These are phyloP conservation scores for Scaptomyza caliginosa DNA, from an alignment of 2,888 invertebrate genomes.

Conservation along the genomic window DNA sequence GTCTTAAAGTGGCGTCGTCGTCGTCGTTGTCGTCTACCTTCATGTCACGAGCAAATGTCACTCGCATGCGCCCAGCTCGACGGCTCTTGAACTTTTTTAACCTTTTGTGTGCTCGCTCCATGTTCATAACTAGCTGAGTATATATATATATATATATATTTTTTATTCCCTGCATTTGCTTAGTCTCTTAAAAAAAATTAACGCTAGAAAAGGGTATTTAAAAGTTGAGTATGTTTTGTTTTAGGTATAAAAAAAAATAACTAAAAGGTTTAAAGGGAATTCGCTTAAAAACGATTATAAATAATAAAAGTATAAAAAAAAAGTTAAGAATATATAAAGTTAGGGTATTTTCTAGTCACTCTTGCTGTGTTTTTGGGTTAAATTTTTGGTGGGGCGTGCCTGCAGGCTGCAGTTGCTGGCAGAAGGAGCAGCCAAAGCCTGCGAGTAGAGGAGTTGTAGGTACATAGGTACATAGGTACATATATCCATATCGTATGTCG, in stretches of 20 bases:
- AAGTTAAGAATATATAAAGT: not conserved
- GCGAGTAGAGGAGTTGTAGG: not conserved
- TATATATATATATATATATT: no score
- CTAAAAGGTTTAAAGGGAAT: no score
- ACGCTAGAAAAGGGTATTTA: not conserved
- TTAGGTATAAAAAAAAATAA: no score
- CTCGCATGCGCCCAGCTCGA: conserved; percentile 70
- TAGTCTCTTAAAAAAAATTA: not conserved
- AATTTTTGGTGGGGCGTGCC: conserved; percentile 45
- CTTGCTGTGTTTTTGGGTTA: not conserved
- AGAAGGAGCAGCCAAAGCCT: conserved; percentile 14
- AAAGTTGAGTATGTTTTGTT: not conserved
- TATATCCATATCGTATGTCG: conserved; percentile 73
- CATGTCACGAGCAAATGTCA: conserved; percentile 76
- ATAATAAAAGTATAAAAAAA: not conserved
- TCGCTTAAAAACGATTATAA: not conserved
- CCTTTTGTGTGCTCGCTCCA: conserved; percentile 64
- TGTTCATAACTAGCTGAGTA: conserved; percentile 66
- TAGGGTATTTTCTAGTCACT: not conserved
- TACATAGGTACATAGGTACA: conserved; percentile 9
- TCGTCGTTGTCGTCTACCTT: conserved; percentile 62
- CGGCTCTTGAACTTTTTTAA: conserved; percentile 76
- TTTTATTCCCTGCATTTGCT: not conserved
- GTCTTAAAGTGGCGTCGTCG: conserved; percentile 59
- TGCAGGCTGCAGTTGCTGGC: conserved; percentile 26